Conservation (phyloP, 2,797 vertebrate genomes). For the Clarias fuscus region DNA sequence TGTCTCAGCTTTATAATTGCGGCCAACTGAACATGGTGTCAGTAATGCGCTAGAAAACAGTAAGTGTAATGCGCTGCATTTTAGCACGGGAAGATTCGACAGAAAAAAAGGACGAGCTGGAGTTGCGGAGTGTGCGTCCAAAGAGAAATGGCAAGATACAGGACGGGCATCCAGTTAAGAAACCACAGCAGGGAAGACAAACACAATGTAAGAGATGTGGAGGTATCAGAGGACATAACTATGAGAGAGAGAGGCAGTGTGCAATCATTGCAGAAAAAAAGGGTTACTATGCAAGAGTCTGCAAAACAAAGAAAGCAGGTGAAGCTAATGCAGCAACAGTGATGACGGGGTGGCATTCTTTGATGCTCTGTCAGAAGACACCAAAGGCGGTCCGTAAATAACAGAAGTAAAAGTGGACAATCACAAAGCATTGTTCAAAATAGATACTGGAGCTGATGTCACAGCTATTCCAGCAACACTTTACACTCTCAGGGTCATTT, state of each 20-base stretch:
- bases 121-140: too few species aligned
- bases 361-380: neutral
- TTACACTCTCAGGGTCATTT: neutral
- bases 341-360: neutral
- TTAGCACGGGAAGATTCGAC: too few species aligned
- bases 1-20: too few species aligned
- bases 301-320: neutral
- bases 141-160: too few species aligned
- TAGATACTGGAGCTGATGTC: neutral
- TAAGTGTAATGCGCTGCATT: too few species aligned
- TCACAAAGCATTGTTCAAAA: neutral
- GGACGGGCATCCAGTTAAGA: too few species aligned
- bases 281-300: slow-evolving; percentile 24
- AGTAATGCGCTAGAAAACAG: too few species aligned
- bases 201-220: slow-evolving; percentile 18
- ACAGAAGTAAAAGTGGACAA: neutral
- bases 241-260: slow-evolving; percentile 25
- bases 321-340: slow-evolving; percentile 16
- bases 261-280: slow-evolving; percentile 15
- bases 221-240: neutral
- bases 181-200: too few species aligned
- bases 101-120: too few species aligned
- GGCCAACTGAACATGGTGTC: too few species aligned
- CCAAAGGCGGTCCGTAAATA: neutral
- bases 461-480: neutral